Evolutionary conservation across 1,140 invertebrate genomes (phyloP), one percentile per base, ranked within the genome.

Genomic region (Spodoptera frugiperda): DNA sequence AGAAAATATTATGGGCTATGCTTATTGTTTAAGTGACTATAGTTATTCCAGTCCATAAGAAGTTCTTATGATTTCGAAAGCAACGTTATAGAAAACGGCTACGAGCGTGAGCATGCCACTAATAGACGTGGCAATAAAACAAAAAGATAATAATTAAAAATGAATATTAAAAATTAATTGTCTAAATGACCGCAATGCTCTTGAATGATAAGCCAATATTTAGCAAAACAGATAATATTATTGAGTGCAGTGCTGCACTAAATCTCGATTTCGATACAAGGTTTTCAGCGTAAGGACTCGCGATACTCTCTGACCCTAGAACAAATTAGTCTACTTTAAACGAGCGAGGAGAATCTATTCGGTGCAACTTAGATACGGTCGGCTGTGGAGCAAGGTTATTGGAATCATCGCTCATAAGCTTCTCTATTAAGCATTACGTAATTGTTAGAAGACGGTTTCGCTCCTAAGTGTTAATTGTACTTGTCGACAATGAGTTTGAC

Each of bases 291-390:
- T 70, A 73, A 75, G 78, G 80, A 77, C 70, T 59, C 33, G 21
- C 63, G 80, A 82, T 82, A 82, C 48, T 61, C 80, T 76, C 59
- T 79, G 80, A 78, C 80, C 80, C 67, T 51, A 75, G 59, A 51
- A 63, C 55, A 65, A 75, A 77, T 82, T 77, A 77, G 74, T 76
- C 71, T 72, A 73, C 49, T 76, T 76, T 67, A 65, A 75, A 33
- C 39, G 65, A 73, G 74, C 83, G 78, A 63, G 57, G 63, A 46
- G 63, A 68, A 77, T 77, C 44, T 77, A 61, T 77, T 74, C 17
- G 59, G 48, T 65, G 9, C 72, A 39, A 65, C 57, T 63, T 75
- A 75, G 21, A 75, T 65, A 65, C 55, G 15, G 44, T 44, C n/a
- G 59, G 21, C 67, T 39, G 6, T 55, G 14, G 39, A 67, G 30